A percentile compares a stretch with the other conserved stretches of the same genome.
phyloP scores from a whole-genome alignment of 2,797 vertebrate genomes.

The Takifugu ocellatus region DNA sequence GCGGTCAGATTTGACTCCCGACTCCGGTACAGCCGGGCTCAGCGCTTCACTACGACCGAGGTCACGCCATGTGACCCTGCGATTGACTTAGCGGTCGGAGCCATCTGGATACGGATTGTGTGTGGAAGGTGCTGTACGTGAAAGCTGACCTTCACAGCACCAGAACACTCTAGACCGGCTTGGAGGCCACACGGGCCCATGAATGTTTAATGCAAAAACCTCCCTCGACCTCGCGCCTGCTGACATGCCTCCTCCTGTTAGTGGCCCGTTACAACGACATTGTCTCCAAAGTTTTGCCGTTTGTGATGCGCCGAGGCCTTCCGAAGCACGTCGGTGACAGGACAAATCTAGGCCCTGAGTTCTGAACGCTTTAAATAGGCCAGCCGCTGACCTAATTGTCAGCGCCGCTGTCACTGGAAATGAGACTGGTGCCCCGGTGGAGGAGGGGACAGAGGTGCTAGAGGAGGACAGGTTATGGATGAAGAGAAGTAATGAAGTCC shows the following conservation, averaged over 20 bases:
- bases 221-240: constrained; percentile 25
- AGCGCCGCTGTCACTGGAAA: constrained; percentile 55
- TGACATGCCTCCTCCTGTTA: constrained; percentile 7
- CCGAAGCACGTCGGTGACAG: constrained; percentile 45
- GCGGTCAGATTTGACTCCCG: not conserved
- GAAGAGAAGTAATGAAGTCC: constrained; percentile 18
- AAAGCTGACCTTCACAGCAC: constrained; percentile 46
- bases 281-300: not conserved
- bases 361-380: constrained; percentile 65
- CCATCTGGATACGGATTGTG: constrained; percentile 32
- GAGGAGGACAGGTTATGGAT: constrained; percentile 22
- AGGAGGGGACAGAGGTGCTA: constrained; percentile 15
- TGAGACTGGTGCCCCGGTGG: constrained; percentile 30
- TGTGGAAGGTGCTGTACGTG: constrained; percentile 34
- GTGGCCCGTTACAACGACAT: constrained; percentile 5
- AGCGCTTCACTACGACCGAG: constrained; percentile 11
- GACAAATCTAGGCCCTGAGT: constrained; percentile 45
- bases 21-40: not conserved
- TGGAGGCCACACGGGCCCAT: constrained; percentile 28
- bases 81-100: constrained; percentile 10
- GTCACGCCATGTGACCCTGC: constrained; percentile 20
- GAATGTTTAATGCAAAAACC: constrained; percentile 50
- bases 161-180: constrained; percentile 23
- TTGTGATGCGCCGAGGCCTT: constrained; percentile 4
- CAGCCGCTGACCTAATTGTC: constrained; percentile 70